A percentile compares a stretch with the other conserved stretches of the same genome.
Conservation (phyloP, 2,113 vertebrate genomes). For the Nycticorax nycticorax region DNA sequence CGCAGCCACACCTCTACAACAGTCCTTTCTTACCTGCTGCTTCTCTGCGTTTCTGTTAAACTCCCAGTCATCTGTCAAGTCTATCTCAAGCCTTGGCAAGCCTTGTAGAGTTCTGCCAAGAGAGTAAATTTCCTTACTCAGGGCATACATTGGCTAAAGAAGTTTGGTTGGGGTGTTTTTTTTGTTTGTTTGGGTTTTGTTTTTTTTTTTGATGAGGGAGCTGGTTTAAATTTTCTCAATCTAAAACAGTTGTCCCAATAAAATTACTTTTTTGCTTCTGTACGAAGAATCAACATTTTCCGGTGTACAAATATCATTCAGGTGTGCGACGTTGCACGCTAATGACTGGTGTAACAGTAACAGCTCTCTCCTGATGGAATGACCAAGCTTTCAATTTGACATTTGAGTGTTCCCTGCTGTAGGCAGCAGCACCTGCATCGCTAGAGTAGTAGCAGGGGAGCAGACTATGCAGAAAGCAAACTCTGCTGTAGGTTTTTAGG, state of each 20-base stretch:
- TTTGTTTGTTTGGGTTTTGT: background rate
- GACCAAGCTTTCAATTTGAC: background rate
- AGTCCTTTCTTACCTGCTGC: background rate
- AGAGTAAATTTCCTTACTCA: background rate
- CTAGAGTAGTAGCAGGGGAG: background rate
- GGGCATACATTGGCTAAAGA: background rate
- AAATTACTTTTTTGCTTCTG: background rate
- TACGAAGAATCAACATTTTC: background rate
- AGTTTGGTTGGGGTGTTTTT: background rate
- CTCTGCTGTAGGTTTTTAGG: background rate
- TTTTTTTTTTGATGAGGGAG: background rate
- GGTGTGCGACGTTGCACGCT: background rate
- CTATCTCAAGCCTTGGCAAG: conserved; percentile 15
- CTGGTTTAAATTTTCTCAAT: background rate
- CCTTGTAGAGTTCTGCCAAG: background rate
- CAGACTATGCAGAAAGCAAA: conserved; percentile 15
- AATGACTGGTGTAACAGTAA: background rate
- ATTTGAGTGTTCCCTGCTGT: background rate
- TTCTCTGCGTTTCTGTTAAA: background rate
- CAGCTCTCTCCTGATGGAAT: background rate
- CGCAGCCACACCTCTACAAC: background rate
- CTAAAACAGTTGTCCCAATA: background rate
- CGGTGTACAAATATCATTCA: background rate
- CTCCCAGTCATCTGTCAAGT: background rate
- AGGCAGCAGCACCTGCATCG: background rate